Evolutionary conservation across 1,140 invertebrate genomes (phyloP).

Genomic region (Drosophila kepulauana): DNA sequence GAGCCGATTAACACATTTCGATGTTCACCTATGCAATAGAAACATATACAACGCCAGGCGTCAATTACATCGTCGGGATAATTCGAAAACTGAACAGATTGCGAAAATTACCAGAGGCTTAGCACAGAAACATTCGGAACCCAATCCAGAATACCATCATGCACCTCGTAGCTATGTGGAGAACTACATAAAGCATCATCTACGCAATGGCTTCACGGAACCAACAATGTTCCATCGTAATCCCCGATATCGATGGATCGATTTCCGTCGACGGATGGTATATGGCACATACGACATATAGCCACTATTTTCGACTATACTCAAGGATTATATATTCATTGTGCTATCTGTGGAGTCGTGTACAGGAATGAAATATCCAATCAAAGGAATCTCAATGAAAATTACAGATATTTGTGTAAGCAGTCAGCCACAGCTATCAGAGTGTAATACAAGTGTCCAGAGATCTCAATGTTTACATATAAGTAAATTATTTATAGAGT

Average conservation of each 20-base stretch:
- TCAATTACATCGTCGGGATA: not conserved
- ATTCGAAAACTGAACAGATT: not conserved
- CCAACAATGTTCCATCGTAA: constrained; percentile 9
- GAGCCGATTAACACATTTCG: not conserved
- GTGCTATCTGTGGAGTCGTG: no score
- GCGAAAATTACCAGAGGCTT: not conserved
- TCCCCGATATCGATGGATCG: constrained; percentile 54
- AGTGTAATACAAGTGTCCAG: no score
- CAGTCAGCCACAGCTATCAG: no score
- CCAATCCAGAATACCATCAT: constrained; percentile 57
- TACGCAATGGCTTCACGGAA: not conserved
- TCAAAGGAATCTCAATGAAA: no score
- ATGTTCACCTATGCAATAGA: not conserved
- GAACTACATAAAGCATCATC: constrained; percentile 42
- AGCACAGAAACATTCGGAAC: constrained; percentile 7
- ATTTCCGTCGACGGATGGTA: constrained; percentile 56
- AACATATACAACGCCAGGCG: not conserved
- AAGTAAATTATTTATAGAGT: no score
- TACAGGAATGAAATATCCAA: no score
- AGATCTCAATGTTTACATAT: no score
- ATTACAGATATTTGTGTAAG: no score
- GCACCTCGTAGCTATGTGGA: constrained; percentile 44
- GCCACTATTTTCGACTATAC: not conserved
- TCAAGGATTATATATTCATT: no score
- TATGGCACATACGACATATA: constrained; percentile 52